Evolutionary conservation across 1,140 invertebrate species (phyloP), one percentile per base, ranked within the genome.

Genomic region (Macrocentrus cingulum): DNA sequence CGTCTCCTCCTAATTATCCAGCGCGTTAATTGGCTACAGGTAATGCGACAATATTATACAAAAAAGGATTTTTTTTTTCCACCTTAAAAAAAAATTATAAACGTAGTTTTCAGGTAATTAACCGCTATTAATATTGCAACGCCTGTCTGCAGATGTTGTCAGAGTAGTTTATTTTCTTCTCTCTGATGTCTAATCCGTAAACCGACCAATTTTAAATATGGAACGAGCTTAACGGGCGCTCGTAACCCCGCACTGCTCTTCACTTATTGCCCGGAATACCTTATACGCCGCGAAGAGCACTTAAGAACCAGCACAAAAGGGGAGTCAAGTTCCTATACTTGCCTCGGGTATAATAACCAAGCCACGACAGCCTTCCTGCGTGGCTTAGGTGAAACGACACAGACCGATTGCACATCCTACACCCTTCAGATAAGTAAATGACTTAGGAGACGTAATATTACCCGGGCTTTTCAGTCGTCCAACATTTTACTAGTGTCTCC

Each of bases 1-100:
- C 52, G 50, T 60, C 52, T 55, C 50, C 34, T 62, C 57, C 56
- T 62, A 62, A 62, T 62, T 62, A 62, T 56, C 42, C 51, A 45
- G 23, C 56, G 41, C 53, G 57, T 55, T 50, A 62, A 62, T 62
- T 59, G 53, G 52, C 52, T 41, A 13, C 16, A 22, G 46, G 36
- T 53, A 29, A 57, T 20, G 23, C 11, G 11, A 46, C 13, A 51
- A 54, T 22, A 39, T 50, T 36, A n/a, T 25, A 44, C 32, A 18
- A n/a, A n/a, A n/a, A n/a, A n/a, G n/a, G n/a, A n/a, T n/a, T n/a
- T n/a, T n/a, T n/a, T n/a, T n/a, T n/a, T n/a, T n/a, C n/a, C n/a
- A n/a, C n/a, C n/a, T n/a, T n/a, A n/a, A 29, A 29, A 4, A 29
- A 9, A 29, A 29, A 29, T 29, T 5, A 29, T 29, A 29, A 5